Evolutionary conservation across 2,888 invertebrate species (phyloP).

Genomic region (Mycalesis mineus): DNA sequence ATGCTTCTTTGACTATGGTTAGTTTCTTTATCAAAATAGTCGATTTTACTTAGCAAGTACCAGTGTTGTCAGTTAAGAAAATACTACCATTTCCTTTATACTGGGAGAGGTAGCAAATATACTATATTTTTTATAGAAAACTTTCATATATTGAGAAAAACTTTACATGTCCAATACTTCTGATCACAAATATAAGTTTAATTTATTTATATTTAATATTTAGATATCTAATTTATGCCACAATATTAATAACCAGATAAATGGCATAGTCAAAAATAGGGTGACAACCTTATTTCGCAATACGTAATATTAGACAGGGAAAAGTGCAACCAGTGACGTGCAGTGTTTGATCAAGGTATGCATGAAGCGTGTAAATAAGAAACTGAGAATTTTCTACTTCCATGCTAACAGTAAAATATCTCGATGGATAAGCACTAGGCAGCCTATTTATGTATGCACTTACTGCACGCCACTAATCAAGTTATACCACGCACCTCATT

Average conservation of each 20-base stretch:
- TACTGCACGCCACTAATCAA: no score
- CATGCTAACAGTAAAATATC: no score
- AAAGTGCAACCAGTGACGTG: no score
- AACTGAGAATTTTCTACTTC: no score
- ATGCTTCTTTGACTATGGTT: not conserved
- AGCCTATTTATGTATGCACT: not conserved
- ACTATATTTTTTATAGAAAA: not conserved
- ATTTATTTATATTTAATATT: not conserved
- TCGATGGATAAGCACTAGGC: no score
- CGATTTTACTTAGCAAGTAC: conserved; percentile 1
- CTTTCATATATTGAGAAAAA: not conserved
- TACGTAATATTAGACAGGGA: no score
- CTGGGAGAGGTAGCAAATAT: not conserved
- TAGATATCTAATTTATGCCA: not conserved
- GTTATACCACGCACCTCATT: no score
- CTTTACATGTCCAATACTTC: not conserved
- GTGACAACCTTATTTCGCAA: not conserved
- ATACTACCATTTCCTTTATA: not conserved
- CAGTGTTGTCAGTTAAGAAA: conserved; percentile 1
- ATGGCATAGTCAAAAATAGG: not conserved
- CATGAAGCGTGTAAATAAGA: no score
- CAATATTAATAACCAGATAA: not conserved
- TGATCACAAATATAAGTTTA: not conserved
- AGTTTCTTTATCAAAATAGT: conserved; percentile 2
- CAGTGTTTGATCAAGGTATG: no score